Conservation (phyloP, 1,140 invertebrate genomes). For the Hesperophylax magnus region DNA sequence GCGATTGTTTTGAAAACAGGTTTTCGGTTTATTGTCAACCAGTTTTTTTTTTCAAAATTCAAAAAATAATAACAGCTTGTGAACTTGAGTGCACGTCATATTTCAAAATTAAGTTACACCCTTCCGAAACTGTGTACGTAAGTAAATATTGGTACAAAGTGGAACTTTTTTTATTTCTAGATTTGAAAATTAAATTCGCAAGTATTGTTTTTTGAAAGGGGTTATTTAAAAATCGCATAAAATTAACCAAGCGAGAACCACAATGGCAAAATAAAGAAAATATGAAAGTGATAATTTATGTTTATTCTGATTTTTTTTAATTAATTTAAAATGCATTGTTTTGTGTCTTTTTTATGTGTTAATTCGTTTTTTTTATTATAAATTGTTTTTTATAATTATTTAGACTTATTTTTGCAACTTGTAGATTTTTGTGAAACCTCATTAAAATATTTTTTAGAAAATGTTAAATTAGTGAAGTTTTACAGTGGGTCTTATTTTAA, state of each 20-base stretch:
- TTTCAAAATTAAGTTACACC: neutral
- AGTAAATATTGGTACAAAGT: slow-evolving; percentile 13
- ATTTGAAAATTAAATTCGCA: neutral
- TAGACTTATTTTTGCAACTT: no score
- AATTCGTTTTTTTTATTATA: no score
- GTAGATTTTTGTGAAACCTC: no score
- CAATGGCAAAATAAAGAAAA: slow-evolving; percentile 4
- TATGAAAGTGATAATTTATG: neutral
- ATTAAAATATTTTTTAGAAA: no score
- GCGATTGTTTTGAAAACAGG: slow-evolving; percentile 48
- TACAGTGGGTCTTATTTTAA: no score
- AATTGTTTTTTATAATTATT: no score
- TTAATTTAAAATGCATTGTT: no score
- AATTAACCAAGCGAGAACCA: slow-evolving; percentile 12
- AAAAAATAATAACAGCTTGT: slow-evolving; percentile 39
- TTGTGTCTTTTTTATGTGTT: no score
- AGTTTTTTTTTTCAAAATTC: slow-evolving; percentile 38
- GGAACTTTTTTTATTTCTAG: slow-evolving; percentile 11
- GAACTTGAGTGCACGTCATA: slow-evolving; percentile 23
- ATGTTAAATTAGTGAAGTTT: no score
- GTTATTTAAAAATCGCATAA: neutral
- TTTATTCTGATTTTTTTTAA: neutral
- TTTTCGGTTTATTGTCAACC: slow-evolving; percentile 9
- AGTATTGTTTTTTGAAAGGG: neutral
- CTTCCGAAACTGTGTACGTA: neutral